These are phyloP conservation scores for Periophthalmus modestus DNA, from an alignment of 2,113 vertebrate species.

Conservation along the genomic window DNA sequence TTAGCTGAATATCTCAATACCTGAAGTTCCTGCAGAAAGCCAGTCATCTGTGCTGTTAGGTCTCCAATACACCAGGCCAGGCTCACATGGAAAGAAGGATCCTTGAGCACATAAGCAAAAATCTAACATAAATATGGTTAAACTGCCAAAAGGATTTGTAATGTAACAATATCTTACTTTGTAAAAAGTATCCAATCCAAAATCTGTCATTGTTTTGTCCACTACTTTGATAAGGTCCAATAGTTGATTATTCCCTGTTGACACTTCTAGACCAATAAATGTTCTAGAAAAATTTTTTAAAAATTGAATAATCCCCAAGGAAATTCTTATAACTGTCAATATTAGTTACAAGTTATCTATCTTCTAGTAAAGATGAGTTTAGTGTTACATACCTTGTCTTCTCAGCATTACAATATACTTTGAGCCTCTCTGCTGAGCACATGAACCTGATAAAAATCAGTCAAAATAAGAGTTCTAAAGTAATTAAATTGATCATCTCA, in stretches of 20 bases:
- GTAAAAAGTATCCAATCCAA: slow-evolving; percentile 87
- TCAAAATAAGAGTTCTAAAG: background rate
- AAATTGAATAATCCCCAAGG: background rate
- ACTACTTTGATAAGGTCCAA: slow-evolving; percentile 82
- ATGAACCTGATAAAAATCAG: slow-evolving; percentile 79
- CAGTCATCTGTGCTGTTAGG: slow-evolving; percentile 65
- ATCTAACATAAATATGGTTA: background rate
- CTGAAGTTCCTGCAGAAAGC: slow-evolving; percentile 84
- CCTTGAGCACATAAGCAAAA: slow-evolving; percentile 61
- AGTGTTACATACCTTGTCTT: slow-evolving; percentile 88
- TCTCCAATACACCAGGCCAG: slow-evolving; percentile 94
- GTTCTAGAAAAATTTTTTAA: slow-evolving; percentile 82
- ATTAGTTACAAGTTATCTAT: background rate
- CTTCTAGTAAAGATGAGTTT: background rate
- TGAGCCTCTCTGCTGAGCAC: slow-evolving; percentile 83
- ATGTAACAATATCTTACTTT: slow-evolving; percentile 73
- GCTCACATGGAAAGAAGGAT: slow-evolving; percentile 93
- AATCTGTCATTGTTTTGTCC: slow-evolving; percentile 87
- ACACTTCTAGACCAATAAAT: slow-evolving; percentile 89
- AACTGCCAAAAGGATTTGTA: background rate
- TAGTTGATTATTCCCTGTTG: slow-evolving; percentile 81
- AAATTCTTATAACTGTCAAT: background rate
- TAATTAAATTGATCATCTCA: background rate
- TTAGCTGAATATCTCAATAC: slow-evolving; percentile 56
- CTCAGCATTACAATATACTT: slow-evolving; percentile 89